Evolutionary conservation across 2,113 vertebrate genomes (phyloP).

Genomic region (Nipponia nippon): DNA sequence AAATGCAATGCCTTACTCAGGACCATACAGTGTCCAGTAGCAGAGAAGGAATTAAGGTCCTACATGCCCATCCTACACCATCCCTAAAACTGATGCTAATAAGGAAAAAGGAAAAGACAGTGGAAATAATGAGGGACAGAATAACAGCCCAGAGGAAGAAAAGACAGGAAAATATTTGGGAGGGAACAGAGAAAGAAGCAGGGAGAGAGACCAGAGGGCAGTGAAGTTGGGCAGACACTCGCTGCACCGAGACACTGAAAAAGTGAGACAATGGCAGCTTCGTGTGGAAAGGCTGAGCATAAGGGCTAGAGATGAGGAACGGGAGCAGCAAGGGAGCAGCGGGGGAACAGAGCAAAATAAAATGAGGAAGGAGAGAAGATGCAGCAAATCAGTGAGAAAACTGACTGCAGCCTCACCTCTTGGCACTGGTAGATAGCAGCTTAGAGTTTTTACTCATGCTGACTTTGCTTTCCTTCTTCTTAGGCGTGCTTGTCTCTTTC

Average conservation of each 20-base stretch:
- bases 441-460: constrained; percentile 98
- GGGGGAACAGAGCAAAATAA: not conserved
- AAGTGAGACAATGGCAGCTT: constrained; percentile 1
- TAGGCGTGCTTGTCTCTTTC: constrained; percentile 79
- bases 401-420: constrained; percentile 79
- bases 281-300: not conserved
- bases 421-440: constrained; percentile 94
- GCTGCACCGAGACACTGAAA: not conserved
- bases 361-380: not conserved
- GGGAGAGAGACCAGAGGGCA: not conserved
- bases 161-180: not conserved
- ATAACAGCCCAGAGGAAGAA: not conserved
- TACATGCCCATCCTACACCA: not conserved
- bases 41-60: not conserved
- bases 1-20: not conserved
- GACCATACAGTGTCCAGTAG: not conserved
- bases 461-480: constrained; percentile 94
- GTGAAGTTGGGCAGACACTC: not conserved
- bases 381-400: not conserved
- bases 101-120: not conserved
- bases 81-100: not conserved
- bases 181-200: not conserved
- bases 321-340: not conserved
- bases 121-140: not conserved
- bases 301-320: not conserved